Percentiles rank a stretch among this genome's conserved stretches.
phyloP scores from a whole-genome alignment of 2,888 invertebrate genomes.

The Gastracanthus pulcherrimus region DNA sequence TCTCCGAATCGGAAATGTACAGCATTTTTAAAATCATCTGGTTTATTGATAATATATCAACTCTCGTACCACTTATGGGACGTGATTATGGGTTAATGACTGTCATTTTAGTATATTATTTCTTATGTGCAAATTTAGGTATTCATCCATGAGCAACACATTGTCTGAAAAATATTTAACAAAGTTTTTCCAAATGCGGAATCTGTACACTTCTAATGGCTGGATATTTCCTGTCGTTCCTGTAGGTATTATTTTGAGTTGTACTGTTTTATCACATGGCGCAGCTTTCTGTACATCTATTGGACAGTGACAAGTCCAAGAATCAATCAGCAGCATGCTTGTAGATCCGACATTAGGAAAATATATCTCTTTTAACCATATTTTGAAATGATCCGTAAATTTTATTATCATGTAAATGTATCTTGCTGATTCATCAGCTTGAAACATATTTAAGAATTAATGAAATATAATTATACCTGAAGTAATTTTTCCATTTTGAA shows the following conservation, averaged over 20 bases:
- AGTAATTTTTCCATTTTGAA: neutral
- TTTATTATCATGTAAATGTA: neutral
- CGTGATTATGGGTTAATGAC: neutral
- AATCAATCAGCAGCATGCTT: neutral
- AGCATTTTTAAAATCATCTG: no score
- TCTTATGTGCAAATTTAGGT: neutral
- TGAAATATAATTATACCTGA: neutral
- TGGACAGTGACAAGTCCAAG: no score
- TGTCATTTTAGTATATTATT: neutral
- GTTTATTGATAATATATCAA: no score
- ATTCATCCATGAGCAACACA: neutral
- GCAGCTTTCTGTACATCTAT: neutral
- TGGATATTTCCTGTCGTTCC: no score
- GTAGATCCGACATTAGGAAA: neutral
- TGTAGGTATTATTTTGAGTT: no score
- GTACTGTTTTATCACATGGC: no score
- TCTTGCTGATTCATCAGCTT: no score
- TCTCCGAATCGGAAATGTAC: no score
- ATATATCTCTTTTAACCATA: constrained; percentile 25
- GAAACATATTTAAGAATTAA: no score
- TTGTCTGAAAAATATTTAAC: neutral
- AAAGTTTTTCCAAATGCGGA: no score
- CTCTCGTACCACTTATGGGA: no score
- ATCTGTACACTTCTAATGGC: no score
- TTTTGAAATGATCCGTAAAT: constrained; percentile 30